Base-by-base conservation (phyloP, 30 jellyfish, hydroid and myxozoan genomes). In the Turritopsis dohrnii region DNA sequence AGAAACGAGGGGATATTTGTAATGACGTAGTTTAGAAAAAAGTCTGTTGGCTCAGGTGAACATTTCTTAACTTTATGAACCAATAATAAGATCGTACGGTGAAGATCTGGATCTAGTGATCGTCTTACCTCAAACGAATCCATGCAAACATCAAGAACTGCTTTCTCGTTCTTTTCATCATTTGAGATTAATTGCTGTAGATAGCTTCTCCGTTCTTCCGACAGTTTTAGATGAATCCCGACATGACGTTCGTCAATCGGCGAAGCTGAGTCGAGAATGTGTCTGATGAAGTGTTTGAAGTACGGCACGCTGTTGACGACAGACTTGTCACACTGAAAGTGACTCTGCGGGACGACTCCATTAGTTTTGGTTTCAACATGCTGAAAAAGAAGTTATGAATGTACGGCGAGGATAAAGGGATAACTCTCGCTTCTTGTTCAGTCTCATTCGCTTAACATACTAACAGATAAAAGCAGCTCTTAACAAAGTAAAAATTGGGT, bases 61-160 rank as follows among this genome's bases (percentile, higher is more conserved):
- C n/a, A n/a, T 13, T 13, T 41, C 60, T 41, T 3, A 5, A 41
- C 60, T 41, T 41, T 3, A 5, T 41, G 13, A 41, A 41, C 9
- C 60, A 41, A 3, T 13, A 41, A 3, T 41, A 41, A 5, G 60
- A 41, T 3, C 60, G 5, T 5, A 41, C 60, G 13, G 60, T 3
- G 60, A 41, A 3, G 9, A 41, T n/a, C n/a, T n/a, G n/a, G n/a
- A n/a, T n/a, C n/a, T n/a, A n/a, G n/a, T n/a, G 13, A 41, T 13
- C 60, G 60, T 8, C 52, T 72, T 72, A 72, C 81, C 28, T 72
- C 81, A 72, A 72, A 72, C 23, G 81, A 72, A 18, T 72, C 81
- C 18, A 1, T 72, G 7, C 31, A 26, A 16, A 72, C 22, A 72
- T 72, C 81, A 41, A 72, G 30, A 53, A 72, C 60, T 72, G 18